phyloP scores from a whole-genome alignment of 1,140 invertebrate species.

The Epicauta chinensis region DNA sequence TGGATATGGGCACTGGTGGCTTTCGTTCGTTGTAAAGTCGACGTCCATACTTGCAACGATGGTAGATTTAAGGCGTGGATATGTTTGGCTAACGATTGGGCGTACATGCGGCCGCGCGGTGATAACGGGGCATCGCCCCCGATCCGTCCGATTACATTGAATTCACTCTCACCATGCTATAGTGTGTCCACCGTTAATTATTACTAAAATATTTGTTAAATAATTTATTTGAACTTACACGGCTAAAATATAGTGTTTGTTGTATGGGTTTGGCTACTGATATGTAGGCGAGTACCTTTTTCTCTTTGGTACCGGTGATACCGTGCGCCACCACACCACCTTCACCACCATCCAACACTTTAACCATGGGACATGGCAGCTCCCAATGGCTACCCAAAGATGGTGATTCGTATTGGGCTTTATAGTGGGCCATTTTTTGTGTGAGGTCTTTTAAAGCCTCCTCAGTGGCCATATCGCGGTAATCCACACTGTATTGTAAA shows the following conservation, averaged over 20 bases:
- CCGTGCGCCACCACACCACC: slow-evolving; percentile 55
- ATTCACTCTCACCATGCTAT: slow-evolving; percentile 89
- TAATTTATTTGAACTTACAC: slow-evolving; percentile 24
- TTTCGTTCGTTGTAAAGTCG: slow-evolving; percentile 77
- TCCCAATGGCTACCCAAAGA: slow-evolving; percentile 46
- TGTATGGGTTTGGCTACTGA: slow-evolving; percentile 60
- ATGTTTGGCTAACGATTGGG: slow-evolving; percentile 64
- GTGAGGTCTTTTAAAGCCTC: slow-evolving; percentile 75
- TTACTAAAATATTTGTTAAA: neutral
- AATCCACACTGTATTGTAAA: slow-evolving; percentile 85
- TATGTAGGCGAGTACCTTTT: slow-evolving; percentile 69
- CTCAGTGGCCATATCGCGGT: slow-evolving; percentile 68
- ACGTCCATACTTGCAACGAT: slow-evolving; percentile 81
- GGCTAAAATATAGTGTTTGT: slow-evolving; percentile 37
- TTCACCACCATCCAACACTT: slow-evolving; percentile 63
- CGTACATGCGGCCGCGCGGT: slow-evolving; percentile 72
- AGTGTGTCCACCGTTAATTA: slow-evolving; percentile 25
- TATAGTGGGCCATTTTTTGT: slow-evolving; percentile 80
- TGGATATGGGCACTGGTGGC: slow-evolving; percentile 77
- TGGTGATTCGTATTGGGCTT: slow-evolving; percentile 71
- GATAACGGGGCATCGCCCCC: slow-evolving; percentile 85
- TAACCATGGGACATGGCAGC: slow-evolving; percentile 51
- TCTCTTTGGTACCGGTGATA: slow-evolving; percentile 63
- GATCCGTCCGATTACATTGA: slow-evolving; percentile 84
- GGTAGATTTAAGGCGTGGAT: slow-evolving; percentile 61